These are phyloP conservation scores for Chiridota heheva DNA, from an alignment of 35 echinoderm and acorn worm genomes.

Conservation along the genomic window DNA sequence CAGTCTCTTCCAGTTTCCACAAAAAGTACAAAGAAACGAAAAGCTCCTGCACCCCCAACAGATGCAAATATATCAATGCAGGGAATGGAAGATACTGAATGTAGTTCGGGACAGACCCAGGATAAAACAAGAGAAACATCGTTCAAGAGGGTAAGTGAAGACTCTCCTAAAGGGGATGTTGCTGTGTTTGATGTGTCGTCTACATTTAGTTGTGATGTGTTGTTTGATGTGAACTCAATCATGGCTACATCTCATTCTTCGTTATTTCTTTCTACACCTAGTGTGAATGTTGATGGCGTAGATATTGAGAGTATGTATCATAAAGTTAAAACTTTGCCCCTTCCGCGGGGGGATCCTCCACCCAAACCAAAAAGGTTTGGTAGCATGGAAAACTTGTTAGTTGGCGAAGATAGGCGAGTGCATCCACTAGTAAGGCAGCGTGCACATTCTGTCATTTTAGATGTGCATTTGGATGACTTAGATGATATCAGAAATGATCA, in stretches of 20 bases:
- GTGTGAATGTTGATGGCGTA: background rate
- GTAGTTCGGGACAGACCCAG: slow-evolving; percentile 3
- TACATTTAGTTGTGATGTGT: slow-evolving; percentile 31
- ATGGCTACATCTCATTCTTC: slow-evolving; percentile 32
- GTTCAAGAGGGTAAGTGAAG: slow-evolving; percentile 39
- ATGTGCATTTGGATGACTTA: background rate
- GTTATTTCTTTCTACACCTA: background rate
- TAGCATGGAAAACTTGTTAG: slow-evolving; percentile 8
- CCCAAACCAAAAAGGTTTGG: slow-evolving; percentile 74
- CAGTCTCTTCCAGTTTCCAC: slow-evolving; percentile 19
- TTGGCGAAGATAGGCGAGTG: background rate
- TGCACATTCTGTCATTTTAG: slow-evolving; percentile 9
- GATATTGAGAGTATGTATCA: slow-evolving; percentile 35
- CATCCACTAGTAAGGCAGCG: background rate
- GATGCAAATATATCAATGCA: background rate
- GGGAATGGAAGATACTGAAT: background rate
- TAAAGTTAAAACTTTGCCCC: slow-evolving; percentile 63
- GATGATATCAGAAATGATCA: background rate
- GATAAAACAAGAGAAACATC: slow-evolving; percentile 13
- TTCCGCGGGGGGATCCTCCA: slow-evolving; percentile 60
- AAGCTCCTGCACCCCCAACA: slow-evolving; percentile 53
- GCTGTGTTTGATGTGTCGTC: slow-evolving; percentile 29
- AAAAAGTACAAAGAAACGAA: slow-evolving; percentile 57
- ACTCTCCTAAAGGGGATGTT: slow-evolving; percentile 43
- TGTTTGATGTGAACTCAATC: slow-evolving; percentile 53